Evolutionary conservation across 1,140 invertebrate genomes (phyloP), one percentile per base, ranked within the genome.

Genomic region (Aphelenchoides besseyi): DNA sequence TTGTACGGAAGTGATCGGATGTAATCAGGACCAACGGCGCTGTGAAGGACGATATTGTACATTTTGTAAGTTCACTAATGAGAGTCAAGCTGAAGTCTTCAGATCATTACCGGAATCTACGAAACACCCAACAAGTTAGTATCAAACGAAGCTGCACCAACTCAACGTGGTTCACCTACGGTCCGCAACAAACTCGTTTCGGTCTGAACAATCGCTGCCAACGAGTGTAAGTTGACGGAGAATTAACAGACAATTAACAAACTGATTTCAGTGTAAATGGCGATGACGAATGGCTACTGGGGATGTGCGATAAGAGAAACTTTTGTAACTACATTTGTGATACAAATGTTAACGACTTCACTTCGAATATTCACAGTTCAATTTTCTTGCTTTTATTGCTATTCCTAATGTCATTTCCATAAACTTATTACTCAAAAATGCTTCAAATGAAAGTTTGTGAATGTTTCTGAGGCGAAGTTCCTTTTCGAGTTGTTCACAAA

Each of bases 1-100:
- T 33, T 59, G 55, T 23, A 8, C 23, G 5, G 55, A 59, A 5
- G 23, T 59, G 5, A 59, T 59, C 5, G 55, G 55, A 5, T 59
- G 55, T 33, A 18, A 18, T 8, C 5, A 8, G 55, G 55, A 59
- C 5, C 55, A 59, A 5, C 5, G 18, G 5, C 5, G 5, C 32
- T 59, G 55, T 33, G 5, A 59, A 23, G 55, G 55, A 33, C 5
- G 18, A 28, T 59, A 29, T 33, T 59, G 55, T 23, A 59, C 55
- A 33, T 59, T 59, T 33, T 59, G 55, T 59, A 33, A 33, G 55
- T 59, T 48, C n/a, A n/a, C n/a, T n/a, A n/a, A n/a, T n/a, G n/a
- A n/a, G n/a, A 23, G 5, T 59, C 18, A 59, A n/a, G n/a, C n/a
- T n/a, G n/a, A n/a, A n/a, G 5, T 23, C 12, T 59, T 59, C 55